Evolutionary conservation across 2,797 vertebrate species (phyloP).

Genomic region (Picus viridis): DNA sequence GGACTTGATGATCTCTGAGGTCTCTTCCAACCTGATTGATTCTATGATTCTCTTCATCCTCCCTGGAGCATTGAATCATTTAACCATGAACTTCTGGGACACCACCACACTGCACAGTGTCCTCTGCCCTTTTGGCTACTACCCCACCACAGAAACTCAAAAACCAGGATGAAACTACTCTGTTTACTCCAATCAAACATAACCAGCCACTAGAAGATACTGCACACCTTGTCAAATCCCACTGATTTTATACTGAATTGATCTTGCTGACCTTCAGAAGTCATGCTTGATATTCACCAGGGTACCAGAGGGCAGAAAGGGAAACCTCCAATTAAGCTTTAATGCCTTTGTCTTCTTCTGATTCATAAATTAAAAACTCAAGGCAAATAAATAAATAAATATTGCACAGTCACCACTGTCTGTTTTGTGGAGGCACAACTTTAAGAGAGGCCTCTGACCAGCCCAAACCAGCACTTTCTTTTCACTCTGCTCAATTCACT

Average conservation of each 20-base stretch:
- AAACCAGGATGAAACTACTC: not conserved
- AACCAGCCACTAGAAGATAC: not conserved
- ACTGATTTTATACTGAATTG: not conserved
- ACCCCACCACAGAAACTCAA: not conserved
- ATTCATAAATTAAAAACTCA: not conserved
- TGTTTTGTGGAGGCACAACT: not conserved
- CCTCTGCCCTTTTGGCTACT: not conserved
- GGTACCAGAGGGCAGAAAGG: not conserved
- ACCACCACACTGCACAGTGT: not conserved
- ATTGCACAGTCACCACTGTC: not conserved
- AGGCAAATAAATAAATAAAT: not conserved
- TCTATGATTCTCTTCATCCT: not conserved
- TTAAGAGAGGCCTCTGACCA: not conserved
- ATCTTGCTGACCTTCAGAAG: not conserved
- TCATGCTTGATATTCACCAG: not conserved
- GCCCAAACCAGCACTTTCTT: not conserved
- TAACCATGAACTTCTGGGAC: not conserved
- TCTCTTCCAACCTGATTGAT: too few species aligned
- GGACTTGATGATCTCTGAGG: too few species aligned
- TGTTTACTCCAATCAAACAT: not conserved
- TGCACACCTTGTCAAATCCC: not conserved
- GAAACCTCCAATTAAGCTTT: not conserved
- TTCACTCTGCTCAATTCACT: not conserved
- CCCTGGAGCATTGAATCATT: not conserved
- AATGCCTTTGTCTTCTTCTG: not conserved